Base-by-base conservation (phyloP, 35 echinoderm and acorn worm species). In the Stichopus chloronotus region DNA sequence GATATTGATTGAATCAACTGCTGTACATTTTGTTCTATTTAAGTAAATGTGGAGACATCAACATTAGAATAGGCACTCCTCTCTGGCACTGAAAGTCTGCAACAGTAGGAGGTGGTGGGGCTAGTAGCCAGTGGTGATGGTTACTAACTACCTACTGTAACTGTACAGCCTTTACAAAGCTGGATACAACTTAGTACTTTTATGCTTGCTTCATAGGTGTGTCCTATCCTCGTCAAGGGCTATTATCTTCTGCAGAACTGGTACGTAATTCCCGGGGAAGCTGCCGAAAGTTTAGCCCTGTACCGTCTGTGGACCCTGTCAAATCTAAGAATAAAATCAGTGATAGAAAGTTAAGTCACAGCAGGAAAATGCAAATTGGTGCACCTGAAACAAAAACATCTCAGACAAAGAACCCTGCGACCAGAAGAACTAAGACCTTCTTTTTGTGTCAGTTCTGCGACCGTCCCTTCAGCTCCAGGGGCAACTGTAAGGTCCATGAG, bases 371-470 rank as follows among this genome's bases (percentile, higher is more conserved):
- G 19, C 69, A 14, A 74, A 74, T 7, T 20, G 6, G 13, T n/a
- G 22, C 69, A 74, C 7, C 16, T 16, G 5, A 19, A 4, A 65
- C 7, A 65, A 65, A 65, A 14, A 7, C 69, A 4, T 13, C 69
- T 20, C 17, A 20, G 13, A 20, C 69, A 20, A n/a, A 74, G 17
- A 20, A 14, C 7, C 69, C 69, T 74, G 13, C 69, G 0, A 43
- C 30, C 30, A n/a, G 69, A 20, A 74, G 69, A 72, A 72, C 68
- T 74, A 74, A 74, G 19, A 74, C 69, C 17, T n/a, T 19, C 69
- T 74, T 74, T 74, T 24, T 74, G 21, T 85, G 82, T 58, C 53
- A 23, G n/a, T 85, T 60, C 55, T 85, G 82, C 58, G 82, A 58
- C 20, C 82, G 24, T 17, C 82, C 82, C 17, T 85, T 85, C 16